Base-by-base conservation (phyloP, 2,113 vertebrate species). In the Tenrec ecaudatus region DNA sequence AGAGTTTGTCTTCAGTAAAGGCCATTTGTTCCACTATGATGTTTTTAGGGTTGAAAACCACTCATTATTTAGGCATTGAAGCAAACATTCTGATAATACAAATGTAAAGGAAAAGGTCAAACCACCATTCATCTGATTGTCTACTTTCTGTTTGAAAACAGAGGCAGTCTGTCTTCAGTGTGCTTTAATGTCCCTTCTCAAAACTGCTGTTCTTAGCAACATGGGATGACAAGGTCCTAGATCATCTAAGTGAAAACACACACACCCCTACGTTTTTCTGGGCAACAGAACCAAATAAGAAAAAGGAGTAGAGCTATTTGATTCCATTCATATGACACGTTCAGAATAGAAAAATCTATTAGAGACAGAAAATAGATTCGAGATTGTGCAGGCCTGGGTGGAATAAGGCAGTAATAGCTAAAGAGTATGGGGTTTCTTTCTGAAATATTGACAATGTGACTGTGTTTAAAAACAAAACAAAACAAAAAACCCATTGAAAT, bases 31-130 rank as follows among this genome's bases (percentile, higher is more conserved):
- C 40, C 77, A 57, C 53, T 62, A 76, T 92, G 82, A 86, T 43
- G 84, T 95, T 92, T 94, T 87, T 58, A 81, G 78, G 64, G 23
- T n/a, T 91, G 83, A 71, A 96, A 96, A 89, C 47, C 73, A 85
- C 43, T n/a, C n/a, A n/a, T n/a, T 53, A 68, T 73, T 81, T 94
- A 36, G 40, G 90, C 43, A 8, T 25, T 14, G 31, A 90, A 47
- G 64, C 88, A 90, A 96, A 69, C 66, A 82, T 43, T 22, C 40
- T 94, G 47, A 89, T 47, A 43, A 87, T 80, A 77, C 88, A 91
- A 91, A 82, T 92, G n/a, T 90, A 90, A 84, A 92, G 81, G 62
- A 36, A 85, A 93, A 91, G 22, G 58, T 77, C 79, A 95, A 91
- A 86, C 83, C 36, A 66, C 27, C 75, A 76, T 85, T 78, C 89